Base-by-base conservation (phyloP, 2,113 vertebrate species). In the Bettongia penicillata region DNA sequence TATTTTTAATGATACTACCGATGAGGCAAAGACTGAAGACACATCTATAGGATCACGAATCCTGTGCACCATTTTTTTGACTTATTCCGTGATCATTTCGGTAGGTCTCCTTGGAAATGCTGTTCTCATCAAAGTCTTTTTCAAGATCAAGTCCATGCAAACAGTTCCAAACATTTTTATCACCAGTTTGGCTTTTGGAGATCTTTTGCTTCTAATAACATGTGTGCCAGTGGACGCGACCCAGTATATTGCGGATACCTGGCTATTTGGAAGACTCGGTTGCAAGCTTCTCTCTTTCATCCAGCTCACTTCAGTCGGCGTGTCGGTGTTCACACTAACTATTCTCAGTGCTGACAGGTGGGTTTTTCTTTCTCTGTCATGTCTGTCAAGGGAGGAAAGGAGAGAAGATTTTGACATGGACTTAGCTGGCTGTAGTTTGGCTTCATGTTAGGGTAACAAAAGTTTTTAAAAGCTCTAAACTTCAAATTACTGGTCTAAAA, bases 321-420 rank as follows among this genome's bases (percentile, higher is more conserved):
- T 99, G 5, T 99, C 99, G 3, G 99, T 99, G 95, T 99, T 99
- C 93, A 99, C 99, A 12, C 90, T 99, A 97, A 99, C 99, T 92
- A 99, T 98, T 96, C 99, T 99, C 98, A 99, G 99, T 53, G 99
- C 99, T 98, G 99, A 99, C 99, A 99, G 99, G 99, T 99, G 97
- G 97, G 98, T 98, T 95, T 93, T 91, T 84, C 94, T 95, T 97
- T 93, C 28, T 97, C 94, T 92, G 0, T 97, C 97, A 48, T 95
- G 19, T 98, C 98, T 98, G 51, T 84, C 55, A 77, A 95, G 94
- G 95, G 93, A 93, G 94, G 95, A 97, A 97, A 92, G 91, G 91
- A 91, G 97, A 94, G 93, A 94, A 94, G 96, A 94, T 95, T 6
- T 93, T 52, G 0, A n/a, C 92, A 97, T 96, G 97, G 94, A 51